Evolutionary conservation across 2,113 vertebrate genomes (phyloP), one percentile per base, ranked within the genome.

Genomic region (Cranoglanis bouderius): DNA sequence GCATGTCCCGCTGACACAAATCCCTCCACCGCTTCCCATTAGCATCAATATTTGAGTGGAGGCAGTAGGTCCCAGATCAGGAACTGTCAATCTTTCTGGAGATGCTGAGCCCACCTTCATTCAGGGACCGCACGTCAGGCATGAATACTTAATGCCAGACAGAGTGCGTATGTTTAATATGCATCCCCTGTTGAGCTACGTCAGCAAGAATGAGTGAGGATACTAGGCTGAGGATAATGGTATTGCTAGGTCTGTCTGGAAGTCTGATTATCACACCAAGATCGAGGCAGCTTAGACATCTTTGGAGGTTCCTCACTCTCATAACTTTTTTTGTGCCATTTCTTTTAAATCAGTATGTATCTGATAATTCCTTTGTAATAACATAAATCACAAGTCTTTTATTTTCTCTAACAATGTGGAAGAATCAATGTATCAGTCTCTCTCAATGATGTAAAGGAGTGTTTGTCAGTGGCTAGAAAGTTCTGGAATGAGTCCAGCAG

Each of bases 1-100:
- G 35, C 67, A 72, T 83, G 85, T 89, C 89, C 87, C 82, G 74
- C 86, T 90, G 89, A 90, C 89, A 90, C 75, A 85, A 88, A 87
- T 90, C 86, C 86, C 89, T 85, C 81, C 82, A 85, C 86, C 49
- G 86, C 86, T 82, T 87, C 89, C 89, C 89, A 88, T 90, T 90
- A 90, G 89, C 89, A 90, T 90, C 89, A 87, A 87, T 88, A 85
- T 88, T 90, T 90, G 86, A 90, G 86, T 38, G 85, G 24, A 72
- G 89, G 35, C 51, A 85, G 72, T 24, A 53, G 82, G 82, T 78
- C 88, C 82, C 53, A 77, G 53, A 55, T 85, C 67, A 51, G 38
- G 55, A 72, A 38, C 61, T 90, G 89, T 88, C 86, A 85, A 84
- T 85, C 89, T 70, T 87, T 57, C 53, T 8, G 51, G 51, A 80